These are phyloP conservation scores for Toxostoma redivivum DNA, from an alignment of 2,113 vertebrate genomes.

Conservation along the genomic window DNA sequence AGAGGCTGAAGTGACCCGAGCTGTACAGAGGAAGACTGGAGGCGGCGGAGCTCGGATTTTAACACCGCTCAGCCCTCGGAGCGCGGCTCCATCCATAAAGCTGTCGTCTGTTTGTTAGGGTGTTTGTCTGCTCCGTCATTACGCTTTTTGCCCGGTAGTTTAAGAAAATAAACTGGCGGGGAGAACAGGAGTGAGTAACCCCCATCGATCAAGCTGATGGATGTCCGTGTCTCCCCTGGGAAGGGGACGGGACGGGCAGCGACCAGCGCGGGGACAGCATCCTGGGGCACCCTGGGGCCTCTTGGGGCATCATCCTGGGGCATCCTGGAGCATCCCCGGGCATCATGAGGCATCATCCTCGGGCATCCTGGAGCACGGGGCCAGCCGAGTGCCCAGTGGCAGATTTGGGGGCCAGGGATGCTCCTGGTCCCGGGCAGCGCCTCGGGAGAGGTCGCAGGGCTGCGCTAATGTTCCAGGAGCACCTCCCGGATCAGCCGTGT, in stretches of 20 bases:
- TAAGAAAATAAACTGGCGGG: conserved; percentile 51
- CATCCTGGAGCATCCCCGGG: too few relatives aligned
- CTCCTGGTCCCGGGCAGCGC: background rate
- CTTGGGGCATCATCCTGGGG: too few relatives aligned
- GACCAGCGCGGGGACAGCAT: background rate
- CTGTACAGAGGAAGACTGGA: background rate
- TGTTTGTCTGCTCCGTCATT: conserved; percentile 43
- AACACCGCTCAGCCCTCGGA: background rate
- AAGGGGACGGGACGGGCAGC: background rate
- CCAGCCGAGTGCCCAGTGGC: fast-evolving
- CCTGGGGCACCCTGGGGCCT: background rate
- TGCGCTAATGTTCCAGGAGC: background rate
- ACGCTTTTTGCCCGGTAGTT: conserved; percentile 39
- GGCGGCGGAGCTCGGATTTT: background rate
- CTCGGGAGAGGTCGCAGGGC: background rate
- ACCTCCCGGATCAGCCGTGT: fast-evolving
- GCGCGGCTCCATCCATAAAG: conserved; percentile 46
- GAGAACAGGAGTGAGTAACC: conserved; percentile 21
- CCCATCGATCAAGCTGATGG: conserved; percentile 41
- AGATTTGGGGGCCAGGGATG: background rate
- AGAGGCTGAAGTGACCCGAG: background rate
- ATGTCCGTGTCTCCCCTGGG: background rate
- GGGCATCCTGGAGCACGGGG: too few relatives aligned
- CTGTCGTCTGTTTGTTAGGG: conserved; percentile 59
- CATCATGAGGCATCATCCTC: too few relatives aligned